These are phyloP conservation scores for Lordiphosa mommai DNA, from an alignment of 1,140 invertebrate genomes.

Conservation along the genomic window DNA sequence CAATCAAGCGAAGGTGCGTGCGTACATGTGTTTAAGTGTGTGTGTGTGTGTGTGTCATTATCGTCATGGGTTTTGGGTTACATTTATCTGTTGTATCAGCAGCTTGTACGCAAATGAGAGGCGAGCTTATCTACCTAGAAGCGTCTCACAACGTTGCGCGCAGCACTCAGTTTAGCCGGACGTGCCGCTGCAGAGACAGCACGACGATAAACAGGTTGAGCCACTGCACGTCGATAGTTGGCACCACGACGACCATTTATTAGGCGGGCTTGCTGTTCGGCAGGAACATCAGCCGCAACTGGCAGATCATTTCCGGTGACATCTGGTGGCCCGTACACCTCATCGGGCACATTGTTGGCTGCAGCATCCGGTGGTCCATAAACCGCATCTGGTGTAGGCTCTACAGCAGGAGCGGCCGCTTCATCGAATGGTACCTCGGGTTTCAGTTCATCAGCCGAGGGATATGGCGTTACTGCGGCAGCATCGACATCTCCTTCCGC, in stretches of 20 bases:
- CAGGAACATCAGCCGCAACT: constrained; percentile 52
- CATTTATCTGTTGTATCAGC: constrained; percentile 14
- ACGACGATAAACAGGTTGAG: constrained; percentile 43
- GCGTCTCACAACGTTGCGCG: constrained; percentile 30
- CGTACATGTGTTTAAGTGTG: constrained; percentile 8
- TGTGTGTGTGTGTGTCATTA: constrained; percentile 25
- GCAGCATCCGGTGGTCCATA: constrained; percentile 69
- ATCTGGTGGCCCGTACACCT: constrained; percentile 69
- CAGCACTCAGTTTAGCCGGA: constrained; percentile 54
- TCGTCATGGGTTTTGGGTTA: constrained; percentile 44
- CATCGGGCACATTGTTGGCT: constrained; percentile 59
- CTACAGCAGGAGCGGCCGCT: constrained; percentile 43
- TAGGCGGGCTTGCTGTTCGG: constrained; percentile 56
- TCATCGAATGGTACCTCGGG: constrained; percentile 73
- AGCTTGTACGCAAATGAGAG: constrained; percentile 15
- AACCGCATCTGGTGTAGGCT: constrained; percentile 60
- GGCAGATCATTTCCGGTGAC: constrained; percentile 59
- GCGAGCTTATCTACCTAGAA: constrained; percentile 21
- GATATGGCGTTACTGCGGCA: constrained; percentile 68
- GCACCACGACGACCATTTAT: constrained; percentile 54
- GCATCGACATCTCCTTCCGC: constrained; percentile 45
- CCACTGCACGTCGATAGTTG: constrained; percentile 42
- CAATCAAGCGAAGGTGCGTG: constrained; percentile 19
- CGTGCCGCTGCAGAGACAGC: constrained; percentile 35
- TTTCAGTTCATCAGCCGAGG: constrained; percentile 68